phyloP scores from a whole-genome alignment of 2,888 invertebrate genomes.

The Caenorhabditis becei region DNA sequence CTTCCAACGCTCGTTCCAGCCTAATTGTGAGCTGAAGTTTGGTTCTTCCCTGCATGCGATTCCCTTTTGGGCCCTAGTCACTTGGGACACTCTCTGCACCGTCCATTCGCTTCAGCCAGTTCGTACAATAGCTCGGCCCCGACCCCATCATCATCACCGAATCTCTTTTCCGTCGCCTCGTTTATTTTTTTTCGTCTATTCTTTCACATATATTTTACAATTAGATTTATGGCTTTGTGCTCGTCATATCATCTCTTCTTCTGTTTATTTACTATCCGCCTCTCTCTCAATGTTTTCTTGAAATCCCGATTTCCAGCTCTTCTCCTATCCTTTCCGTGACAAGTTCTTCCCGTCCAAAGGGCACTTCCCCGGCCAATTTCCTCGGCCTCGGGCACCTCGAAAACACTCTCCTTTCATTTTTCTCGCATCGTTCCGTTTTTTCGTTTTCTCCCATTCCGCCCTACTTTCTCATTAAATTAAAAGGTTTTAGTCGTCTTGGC shows the following conservation, averaged over 20 bases:
- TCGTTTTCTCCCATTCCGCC: background rate
- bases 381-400: slow-evolving; percentile 7
- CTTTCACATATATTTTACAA: slow-evolving; percentile 27
- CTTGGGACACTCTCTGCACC: too few species aligned
- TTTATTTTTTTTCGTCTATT: slow-evolving; percentile 13
- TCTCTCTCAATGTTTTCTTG: background rate
- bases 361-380: slow-evolving; percentile 1
- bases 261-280: slow-evolving; percentile 23
- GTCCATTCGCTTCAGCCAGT: too few species aligned
- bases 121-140: background rate
- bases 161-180: background rate
- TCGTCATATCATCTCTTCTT: slow-evolving; percentile 9
- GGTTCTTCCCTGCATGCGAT: too few species aligned
- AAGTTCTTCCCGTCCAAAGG: background rate
- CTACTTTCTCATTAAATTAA: slow-evolving; percentile 19
- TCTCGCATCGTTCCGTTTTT: slow-evolving; percentile 9
- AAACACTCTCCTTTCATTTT: slow-evolving; percentile 23
- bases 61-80: too few species aligned
- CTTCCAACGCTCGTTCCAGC: too few species aligned
- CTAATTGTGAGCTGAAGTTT: too few species aligned
- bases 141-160: slow-evolving; percentile 13
- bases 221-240: slow-evolving; percentile 49
- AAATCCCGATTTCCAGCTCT: slow-evolving; percentile 7
- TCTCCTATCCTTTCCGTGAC: background rate
- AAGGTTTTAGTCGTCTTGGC: background rate